Evolutionary conservation across 1,140 invertebrate genomes (phyloP), one percentile per base, ranked within the genome.

Genomic region (Pteromalus puparum): DNA sequence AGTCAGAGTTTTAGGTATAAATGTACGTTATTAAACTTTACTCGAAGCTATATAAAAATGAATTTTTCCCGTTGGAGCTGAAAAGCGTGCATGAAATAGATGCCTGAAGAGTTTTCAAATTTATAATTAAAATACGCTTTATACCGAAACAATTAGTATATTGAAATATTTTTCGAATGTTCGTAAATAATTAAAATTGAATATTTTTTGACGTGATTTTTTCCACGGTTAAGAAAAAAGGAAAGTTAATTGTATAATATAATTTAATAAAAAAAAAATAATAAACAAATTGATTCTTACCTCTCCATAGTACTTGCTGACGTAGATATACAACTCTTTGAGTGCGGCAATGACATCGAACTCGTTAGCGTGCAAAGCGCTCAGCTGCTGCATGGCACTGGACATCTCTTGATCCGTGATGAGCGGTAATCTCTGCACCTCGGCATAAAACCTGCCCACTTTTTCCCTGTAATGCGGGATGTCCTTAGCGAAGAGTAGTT

Each of bases 301-400:
- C 95, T 97, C 96, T 93, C 97, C 97, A 93, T 96, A 96, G 93
- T 98, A 98, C 94, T 98, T 98, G 89, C 96, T 97, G 89, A 98
- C 97, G 93, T 98, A 98, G 91, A 98, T 98, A 91, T 98, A 98
- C 81, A 98, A 95, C 93, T 98, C 97, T 93, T 98, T 98, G 85
- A 98, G 94, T 87, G 98, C 98, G 86, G 97, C 97, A 85, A 98
- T 94, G 85, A 96, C 97, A 91, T 98, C 97, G 89, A 98, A 98
- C 91, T 98, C 97, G 86, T 97, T 97, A 73, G 95, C 94, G 92
- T 98, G 97, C 89, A 96, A 95, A 28, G 97, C 95, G 76, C 97
- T 98, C 72, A 99, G 93, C 90, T 98, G 96, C 90, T 98, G 97
- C 97, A 99, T 98, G 75, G 97, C 96, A 87, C 96, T 97, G 89